Base-by-base conservation (phyloP, 1,140 invertebrate genomes). In the Nylanderia fulva region DNA sequence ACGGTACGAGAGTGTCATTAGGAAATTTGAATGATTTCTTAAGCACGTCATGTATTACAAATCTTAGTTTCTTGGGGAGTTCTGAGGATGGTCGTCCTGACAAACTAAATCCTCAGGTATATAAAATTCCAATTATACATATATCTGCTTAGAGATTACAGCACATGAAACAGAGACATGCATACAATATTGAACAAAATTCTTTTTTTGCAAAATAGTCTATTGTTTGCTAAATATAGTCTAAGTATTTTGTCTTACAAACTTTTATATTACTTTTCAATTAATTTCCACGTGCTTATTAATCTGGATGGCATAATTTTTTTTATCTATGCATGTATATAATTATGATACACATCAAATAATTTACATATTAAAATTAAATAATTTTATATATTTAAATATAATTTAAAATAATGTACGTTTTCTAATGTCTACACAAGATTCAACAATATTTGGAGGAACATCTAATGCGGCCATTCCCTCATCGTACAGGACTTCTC, bases 31-130 rank as follows among this genome's bases (percentile, higher is more conserved):
- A 97, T 83, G 98, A 99, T 87, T 99, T 99, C 93, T 94, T 99
- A 15, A 99, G 97, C 86, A 99, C 99, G 0, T 99, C 99, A 3
- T 99, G 98, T 90, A 98, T 99, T 27, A 99, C 98, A 0, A 99
- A 99, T 94, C 95, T 99, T 42, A 99, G 98, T 94, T 99, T 99
- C 92, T 94, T 99, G 64, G 98, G 98, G 39, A 98, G 98, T 93
- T 97, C 98, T 60, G 98, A 99, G 94, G 97, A 98, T 71, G 98
- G 98, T 18, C 96, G 97, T 93, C 98, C 98, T 33, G 98, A 99
- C 91, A 97, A 91, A 87, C 74, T 95, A 18, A 95, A 95, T 92
- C 92, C 93, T 56, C 93, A 95, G 92, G 94, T 95, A 71, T 33
- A n/a, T 64, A 39, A 90, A 91, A 69, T 86, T 72, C 1, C 66